Conservation (phyloP, 1,140 invertebrate species). For the Sycobia sp. region DNA sequence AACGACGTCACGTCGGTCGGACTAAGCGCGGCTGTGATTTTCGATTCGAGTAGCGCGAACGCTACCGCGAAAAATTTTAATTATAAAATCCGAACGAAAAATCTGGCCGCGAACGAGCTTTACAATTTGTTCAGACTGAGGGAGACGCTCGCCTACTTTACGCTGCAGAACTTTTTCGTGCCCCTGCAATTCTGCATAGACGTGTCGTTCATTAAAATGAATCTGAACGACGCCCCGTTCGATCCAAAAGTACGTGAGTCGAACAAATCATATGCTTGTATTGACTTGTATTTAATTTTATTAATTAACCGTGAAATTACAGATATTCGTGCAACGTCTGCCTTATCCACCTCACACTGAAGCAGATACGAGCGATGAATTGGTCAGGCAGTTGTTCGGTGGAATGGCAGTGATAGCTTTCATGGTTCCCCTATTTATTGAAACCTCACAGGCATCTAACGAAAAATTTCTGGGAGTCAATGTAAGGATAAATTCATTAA, state of each 20-base stretch:
- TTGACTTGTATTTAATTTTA: neutral
- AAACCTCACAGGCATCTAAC: conserved; percentile 48
- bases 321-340: conserved; percentile 55
- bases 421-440: conserved; percentile 48
- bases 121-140: neutral
- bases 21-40: neutral
- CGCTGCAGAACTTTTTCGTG: conserved; percentile 22
- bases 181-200: conserved; percentile 53
- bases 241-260: conserved; percentile 34
- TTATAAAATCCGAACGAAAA: conserved; percentile 3
- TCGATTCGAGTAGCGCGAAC: neutral
- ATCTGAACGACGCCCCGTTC: conserved; percentile 12
- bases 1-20: neutral
- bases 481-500: conserved; percentile 47
- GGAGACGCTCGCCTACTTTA: conserved; percentile 2
- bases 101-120: neutral
- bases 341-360: conserved; percentile 51
- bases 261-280: neutral
- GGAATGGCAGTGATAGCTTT: conserved; percentile 46
- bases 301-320: conserved; percentile 20
- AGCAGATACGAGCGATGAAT: conserved; percentile 37
- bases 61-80: neutral
- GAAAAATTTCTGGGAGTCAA: conserved; percentile 57
- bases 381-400: conserved; percentile 41
- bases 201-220: conserved; percentile 42